These are phyloP conservation scores for Pseudomugil tenellus DNA, from an alignment of 2,797 vertebrate genomes.

Conservation along the genomic window DNA sequence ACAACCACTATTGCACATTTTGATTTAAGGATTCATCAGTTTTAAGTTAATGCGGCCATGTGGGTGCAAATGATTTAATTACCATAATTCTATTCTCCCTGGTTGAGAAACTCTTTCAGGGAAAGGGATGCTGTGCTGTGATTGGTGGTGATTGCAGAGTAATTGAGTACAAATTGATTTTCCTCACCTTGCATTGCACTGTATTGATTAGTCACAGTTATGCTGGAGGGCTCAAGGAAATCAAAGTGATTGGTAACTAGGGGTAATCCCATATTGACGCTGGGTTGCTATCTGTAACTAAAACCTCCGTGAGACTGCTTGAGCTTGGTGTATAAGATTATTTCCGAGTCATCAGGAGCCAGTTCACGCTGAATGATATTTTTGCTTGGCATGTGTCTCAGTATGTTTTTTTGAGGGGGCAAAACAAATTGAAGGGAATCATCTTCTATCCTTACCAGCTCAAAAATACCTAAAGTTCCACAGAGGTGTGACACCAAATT, in stretches of 20 bases:
- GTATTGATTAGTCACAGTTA: constrained; percentile 46
- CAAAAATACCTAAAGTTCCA: constrained; percentile 44
- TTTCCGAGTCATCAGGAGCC: constrained; percentile 17
- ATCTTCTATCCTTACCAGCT: constrained; percentile 12
- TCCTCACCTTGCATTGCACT: constrained; percentile 45
- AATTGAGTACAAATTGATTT: constrained; percentile 65
- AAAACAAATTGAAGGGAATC: constrained; percentile 50
- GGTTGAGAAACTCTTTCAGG: constrained; percentile 30
- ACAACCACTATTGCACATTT: constrained; percentile 3
- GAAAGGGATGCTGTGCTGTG: constrained; percentile 17
- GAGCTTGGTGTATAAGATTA: constrained; percentile 19
- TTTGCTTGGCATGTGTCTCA: constrained; percentile 21
- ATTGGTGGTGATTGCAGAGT: constrained; percentile 44
- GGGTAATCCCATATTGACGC: constrained; percentile 29
- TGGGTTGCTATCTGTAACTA: constrained; percentile 1
- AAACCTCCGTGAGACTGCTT: constrained; percentile 1
- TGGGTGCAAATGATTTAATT: constrained; percentile 53
- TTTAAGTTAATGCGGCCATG: constrained; percentile 14
- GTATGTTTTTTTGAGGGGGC: constrained; percentile 38
- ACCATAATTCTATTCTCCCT: constrained; percentile 44
- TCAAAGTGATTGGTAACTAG: constrained; percentile 40
- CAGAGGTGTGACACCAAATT: constrained; percentile 51
- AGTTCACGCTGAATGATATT: constrained; percentile 26
- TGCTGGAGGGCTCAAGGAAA: constrained; percentile 43
- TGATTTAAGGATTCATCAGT: constrained; percentile 15